These are phyloP conservation scores for Kuschelorhynchus macadamiae DNA, from an alignment of 2,888 invertebrate species.

Conservation along the genomic window DNA sequence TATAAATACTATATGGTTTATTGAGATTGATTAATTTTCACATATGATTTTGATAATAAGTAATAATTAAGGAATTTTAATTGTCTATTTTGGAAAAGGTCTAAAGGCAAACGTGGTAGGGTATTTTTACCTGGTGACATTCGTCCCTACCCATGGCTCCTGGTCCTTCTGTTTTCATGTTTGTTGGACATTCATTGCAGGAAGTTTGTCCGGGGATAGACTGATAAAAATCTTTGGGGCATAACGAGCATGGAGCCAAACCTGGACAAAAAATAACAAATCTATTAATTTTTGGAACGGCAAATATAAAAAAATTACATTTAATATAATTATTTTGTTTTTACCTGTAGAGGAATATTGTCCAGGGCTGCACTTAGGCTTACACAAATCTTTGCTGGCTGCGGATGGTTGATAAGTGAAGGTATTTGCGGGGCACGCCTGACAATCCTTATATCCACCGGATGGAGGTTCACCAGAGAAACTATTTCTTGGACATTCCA, in stretches of 20 bases:
- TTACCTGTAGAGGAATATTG: conserved; percentile 88
- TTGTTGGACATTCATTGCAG: conserved; percentile 92
- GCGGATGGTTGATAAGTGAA: conserved; percentile 95
- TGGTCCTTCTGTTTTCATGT: conserved; percentile 86
- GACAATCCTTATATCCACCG: conserved; percentile 94
- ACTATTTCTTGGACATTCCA: conserved; percentile 94
- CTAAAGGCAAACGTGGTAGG: no score
- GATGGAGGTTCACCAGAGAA: conserved; percentile 90
- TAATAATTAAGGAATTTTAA: no score
- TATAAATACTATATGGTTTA: not conserved
- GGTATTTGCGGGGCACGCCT: conserved; percentile 90
- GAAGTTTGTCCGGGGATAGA: conserved; percentile 85
- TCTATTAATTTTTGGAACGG: no score
- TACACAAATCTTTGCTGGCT: conserved; percentile 83
- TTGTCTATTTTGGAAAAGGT: no score
- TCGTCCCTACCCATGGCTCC: conserved; percentile 88
- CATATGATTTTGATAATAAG: no score
- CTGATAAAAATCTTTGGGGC: conserved; percentile 94
- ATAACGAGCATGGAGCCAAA: conserved; percentile 92
- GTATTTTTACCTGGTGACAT: conserved; percentile 78
- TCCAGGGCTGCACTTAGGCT: conserved; percentile 91
- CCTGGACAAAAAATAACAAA: no score
- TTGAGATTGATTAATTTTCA: no score
- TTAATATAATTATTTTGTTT: no score
- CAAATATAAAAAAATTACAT: no score